Conservation (phyloP, 1,140 invertebrate species). For the Dysdera silvatica region DNA sequence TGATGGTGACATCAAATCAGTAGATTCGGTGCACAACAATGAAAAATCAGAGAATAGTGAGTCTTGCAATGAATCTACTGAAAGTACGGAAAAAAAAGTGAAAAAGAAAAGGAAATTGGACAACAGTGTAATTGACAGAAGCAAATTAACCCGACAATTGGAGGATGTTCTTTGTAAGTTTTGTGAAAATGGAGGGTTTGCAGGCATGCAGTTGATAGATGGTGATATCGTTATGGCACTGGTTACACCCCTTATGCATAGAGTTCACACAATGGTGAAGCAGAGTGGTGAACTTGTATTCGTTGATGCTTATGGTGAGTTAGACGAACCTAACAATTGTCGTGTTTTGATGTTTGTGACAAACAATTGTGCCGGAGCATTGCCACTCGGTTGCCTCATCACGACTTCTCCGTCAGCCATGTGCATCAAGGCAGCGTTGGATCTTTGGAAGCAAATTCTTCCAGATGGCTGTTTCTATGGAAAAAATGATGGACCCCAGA, state of each 20-base stretch:
- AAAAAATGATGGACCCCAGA: slow-evolving; percentile 14
- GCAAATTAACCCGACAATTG: slow-evolving; percentile 7
- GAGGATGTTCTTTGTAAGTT: slow-evolving; percentile 19
- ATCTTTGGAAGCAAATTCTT: slow-evolving; percentile 18
- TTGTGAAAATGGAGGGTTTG: slow-evolving; percentile 22
- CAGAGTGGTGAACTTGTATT: slow-evolving; percentile 19
- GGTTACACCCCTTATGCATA: slow-evolving; percentile 15
- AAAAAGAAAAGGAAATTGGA: slow-evolving; percentile 20
- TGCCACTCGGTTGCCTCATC: slow-evolving; percentile 17
- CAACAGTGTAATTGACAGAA: background rate
- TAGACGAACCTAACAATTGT: slow-evolving; percentile 23
- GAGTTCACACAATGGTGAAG: slow-evolving; percentile 4
- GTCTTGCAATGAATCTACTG: background rate
- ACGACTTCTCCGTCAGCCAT: background rate
- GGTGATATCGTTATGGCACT: slow-evolving; percentile 17
- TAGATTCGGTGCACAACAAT: no score
- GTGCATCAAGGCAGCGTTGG: slow-evolving; percentile 14
- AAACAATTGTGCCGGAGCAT: slow-evolving; percentile 11
- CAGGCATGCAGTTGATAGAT: slow-evolving; percentile 14
- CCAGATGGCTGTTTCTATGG: slow-evolving; percentile 11
- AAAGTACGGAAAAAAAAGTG: slow-evolving; percentile 1
- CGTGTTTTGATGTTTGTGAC: slow-evolving; percentile 14
- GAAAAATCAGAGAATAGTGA: no score
- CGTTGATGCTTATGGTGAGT: slow-evolving; percentile 21
- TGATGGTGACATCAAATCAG: no score